A percentile compares a stretch with the other conserved stretches of the same genome.
Evolutionary conservation across 2,797 vertebrate species (phyloP).

Genomic region (Sardinella longiceps): DNA sequence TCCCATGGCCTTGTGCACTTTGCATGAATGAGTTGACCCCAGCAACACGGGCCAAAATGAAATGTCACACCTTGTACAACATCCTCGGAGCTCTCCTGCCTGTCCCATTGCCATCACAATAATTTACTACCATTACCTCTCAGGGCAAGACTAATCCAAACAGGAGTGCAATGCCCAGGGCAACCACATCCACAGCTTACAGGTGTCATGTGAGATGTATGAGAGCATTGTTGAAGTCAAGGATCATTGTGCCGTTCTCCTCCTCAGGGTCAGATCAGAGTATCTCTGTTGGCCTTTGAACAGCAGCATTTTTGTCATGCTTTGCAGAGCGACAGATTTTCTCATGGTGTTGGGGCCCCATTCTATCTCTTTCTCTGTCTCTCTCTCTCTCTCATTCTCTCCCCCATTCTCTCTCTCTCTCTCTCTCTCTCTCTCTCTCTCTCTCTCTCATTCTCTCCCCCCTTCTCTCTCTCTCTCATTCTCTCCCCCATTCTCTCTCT

Average conservation of each 20-base stretch:
- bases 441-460: neutral
- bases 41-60: neutral
- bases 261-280: neutral
- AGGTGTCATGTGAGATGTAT: neutral
- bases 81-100: neutral
- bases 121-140: neutral
- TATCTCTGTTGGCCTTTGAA: neutral
- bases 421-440: neutral
- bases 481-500: neutral
- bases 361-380: neutral
- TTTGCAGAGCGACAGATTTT: neutral
- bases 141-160: slow-evolving; percentile 4
- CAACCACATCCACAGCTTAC: neutral
- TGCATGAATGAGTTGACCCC: neutral
- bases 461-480: neutral
- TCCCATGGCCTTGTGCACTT: neutral
- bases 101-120: neutral
- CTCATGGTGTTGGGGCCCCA: neutral
- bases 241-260: neutral
- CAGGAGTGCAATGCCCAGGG: neutral
- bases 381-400: neutral
- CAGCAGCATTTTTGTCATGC: neutral
- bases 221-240: neutral
- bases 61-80: neutral
- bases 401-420: neutral